Base-by-base conservation (phyloP, 2,797 vertebrate genomes). In the Calcarius lapponicus region DNA sequence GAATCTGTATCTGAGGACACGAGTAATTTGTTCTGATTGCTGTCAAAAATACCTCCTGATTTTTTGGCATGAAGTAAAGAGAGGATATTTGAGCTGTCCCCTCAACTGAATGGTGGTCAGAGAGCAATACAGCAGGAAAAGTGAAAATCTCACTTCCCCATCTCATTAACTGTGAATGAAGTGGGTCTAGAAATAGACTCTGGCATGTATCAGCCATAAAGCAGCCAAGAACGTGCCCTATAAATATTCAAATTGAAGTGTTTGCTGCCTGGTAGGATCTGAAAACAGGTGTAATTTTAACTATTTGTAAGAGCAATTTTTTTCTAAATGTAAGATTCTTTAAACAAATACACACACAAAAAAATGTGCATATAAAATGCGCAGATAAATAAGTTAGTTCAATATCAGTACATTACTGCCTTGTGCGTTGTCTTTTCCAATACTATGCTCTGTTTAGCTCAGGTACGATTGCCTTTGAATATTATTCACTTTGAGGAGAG, bases 11-110 rank as follows among this genome's bases (percentile, higher is more conserved):
- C 25, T 54, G 42, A 74, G 7, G 60, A 45, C 51, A 54, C 2
- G 47, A 62, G 29, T 79, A 70, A 73, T 91, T 94, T 91, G 26
- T 66, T 88, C 31, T 62, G 13, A 92, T 86, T 92, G 29, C n/a
- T 87, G 40, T 91, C 71, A 96, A 87, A 93, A 29, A 13, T 91
- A 72, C n/a, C 79, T 89, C n/a, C 60, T 78, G 43, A 42, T 42
- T 54, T 96, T 93, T 66, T 71, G 32, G 29, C 42, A 38, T 15
- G 2, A 65, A 22, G 6, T 36, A 75, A 61, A 74, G 50, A n/a
- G n/a, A 81, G 42, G 34, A 51, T 65, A 86, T 95, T 92, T 80
- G 58, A 88, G 43, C 13, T 18, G 25, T 61, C 54, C 2, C 50
- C 11, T 86, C 28, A 58, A 43, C 40, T 83, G 22, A 64, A 36